Evolutionary conservation across 2,797 vertebrate genomes (phyloP).

Genomic region (Molothrus ater): DNA sequence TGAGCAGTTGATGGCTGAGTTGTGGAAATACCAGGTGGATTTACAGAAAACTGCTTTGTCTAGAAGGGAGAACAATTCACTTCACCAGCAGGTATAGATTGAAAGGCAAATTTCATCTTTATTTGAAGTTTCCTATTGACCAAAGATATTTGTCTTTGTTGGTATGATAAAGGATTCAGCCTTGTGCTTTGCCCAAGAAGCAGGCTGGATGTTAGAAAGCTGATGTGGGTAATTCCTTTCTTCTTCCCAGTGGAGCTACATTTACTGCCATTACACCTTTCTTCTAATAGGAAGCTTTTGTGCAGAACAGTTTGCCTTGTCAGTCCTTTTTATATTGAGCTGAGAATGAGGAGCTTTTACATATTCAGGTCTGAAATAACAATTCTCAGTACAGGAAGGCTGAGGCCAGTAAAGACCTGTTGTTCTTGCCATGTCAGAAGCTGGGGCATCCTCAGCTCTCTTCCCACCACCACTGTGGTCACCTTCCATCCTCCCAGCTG

Average conservation of each 20-base stretch:
- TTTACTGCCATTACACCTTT: not conserved
- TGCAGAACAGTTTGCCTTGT: not conserved
- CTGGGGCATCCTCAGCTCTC: not conserved
- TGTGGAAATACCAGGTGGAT: not conserved
- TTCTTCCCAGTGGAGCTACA: not conserved
- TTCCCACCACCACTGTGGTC: rapidly evolving
- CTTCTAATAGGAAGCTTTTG: not conserved
- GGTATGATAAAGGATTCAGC: not conserved
- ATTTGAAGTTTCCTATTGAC: conserved; percentile 11
- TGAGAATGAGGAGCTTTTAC: not conserved
- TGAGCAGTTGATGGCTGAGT: not conserved
- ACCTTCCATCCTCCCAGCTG: not conserved
- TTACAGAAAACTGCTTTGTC: not conserved
- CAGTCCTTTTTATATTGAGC: not conserved
- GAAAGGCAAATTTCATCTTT: conserved; percentile 6
- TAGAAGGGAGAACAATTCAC: not conserved
- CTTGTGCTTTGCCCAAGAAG: not conserved
- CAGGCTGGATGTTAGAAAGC: not conserved
- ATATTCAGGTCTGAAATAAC: not conserved
- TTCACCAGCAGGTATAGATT: not conserved
- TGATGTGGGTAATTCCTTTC: not conserved
- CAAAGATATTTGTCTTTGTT: not conserved
- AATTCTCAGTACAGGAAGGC: not conserved
- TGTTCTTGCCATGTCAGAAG: not conserved
- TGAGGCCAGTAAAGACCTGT: not conserved